These are phyloP conservation scores for Leucophenga varia DNA, from an alignment of 1,140 invertebrate species.

Conservation along the genomic window DNA sequence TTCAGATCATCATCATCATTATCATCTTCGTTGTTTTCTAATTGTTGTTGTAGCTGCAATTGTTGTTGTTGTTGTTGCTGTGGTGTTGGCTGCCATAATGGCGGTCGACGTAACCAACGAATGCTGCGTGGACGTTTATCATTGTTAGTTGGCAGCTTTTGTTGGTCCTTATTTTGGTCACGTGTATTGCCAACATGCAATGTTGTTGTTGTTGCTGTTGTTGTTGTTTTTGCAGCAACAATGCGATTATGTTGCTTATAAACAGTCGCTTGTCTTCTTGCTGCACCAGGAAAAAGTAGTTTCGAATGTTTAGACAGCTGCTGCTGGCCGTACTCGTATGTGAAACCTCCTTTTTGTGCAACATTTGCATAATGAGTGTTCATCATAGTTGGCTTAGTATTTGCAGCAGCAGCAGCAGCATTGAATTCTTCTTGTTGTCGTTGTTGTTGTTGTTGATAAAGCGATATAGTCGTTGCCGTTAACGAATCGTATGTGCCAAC, in stretches of 20 bases:
- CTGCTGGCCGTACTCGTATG: too few relatives aligned
- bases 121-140: constrained; percentile 28
- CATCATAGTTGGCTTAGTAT: not conserved
- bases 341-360: too few relatives aligned
- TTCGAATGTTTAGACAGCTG: too few relatives aligned
- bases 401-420: too few relatives aligned
- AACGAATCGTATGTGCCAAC: too few relatives aligned
- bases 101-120: constrained; percentile 43
- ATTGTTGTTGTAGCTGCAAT: not conserved
- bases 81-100: constrained; percentile 29
- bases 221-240: not conserved
- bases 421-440: not conserved
- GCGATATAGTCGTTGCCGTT: constrained; percentile 31
- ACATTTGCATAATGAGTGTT: too few relatives aligned
- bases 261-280: constrained; percentile 21
- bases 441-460: constrained; percentile 9
- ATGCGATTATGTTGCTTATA: too few relatives aligned
- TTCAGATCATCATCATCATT: not conserved
- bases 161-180: not conserved
- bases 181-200: not conserved
- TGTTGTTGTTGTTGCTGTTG: constrained; percentile 8
- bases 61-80: not conserved
- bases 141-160: constrained; percentile 6
- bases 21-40: not conserved
- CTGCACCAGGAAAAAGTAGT: constrained; percentile 35